Conservation (phyloP, 53 echinoderm and acorn worm species). For the Hippasteria phrygiana region DNA sequence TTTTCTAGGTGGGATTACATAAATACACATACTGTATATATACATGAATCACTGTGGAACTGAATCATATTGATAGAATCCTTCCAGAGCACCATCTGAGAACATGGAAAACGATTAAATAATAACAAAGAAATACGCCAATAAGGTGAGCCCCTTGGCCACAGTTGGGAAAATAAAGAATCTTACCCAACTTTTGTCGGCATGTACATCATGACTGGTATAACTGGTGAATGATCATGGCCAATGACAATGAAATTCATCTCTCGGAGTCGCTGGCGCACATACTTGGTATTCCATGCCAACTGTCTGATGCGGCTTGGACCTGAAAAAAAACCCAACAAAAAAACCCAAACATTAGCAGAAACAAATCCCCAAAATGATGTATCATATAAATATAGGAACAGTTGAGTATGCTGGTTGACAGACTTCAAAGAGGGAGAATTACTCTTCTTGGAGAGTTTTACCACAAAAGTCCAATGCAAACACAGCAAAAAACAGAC, state of each 20-base stretch:
- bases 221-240: conserved; percentile 90
- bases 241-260: conserved; percentile 88
- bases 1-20: too few species aligned
- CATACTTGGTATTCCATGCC: conserved; percentile 80
- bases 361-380: too few species aligned
- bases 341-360: neutral
- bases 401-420: neutral
- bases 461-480: too few species aligned
- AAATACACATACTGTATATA: too few species aligned
- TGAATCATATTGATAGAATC: too few species aligned
- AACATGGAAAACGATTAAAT: too few species aligned
- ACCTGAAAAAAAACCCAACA: neutral
- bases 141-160: too few species aligned
- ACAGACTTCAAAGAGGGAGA: neutral
- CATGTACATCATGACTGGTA: conserved; percentile 86
- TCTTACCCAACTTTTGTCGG: conserved; percentile 92
- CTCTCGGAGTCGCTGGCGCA: conserved; percentile 81
- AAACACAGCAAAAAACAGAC: too few species aligned
- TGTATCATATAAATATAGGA: neutral
- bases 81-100: too few species aligned
- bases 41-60: too few species aligned
- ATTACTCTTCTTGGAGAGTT: too few species aligned
- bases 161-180: neutral
- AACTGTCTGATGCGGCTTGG: conserved; percentile 60
- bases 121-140: too few species aligned